Conservation (phyloP, 2,797 vertebrate species). For the Pelobates cultripes region DNA sequence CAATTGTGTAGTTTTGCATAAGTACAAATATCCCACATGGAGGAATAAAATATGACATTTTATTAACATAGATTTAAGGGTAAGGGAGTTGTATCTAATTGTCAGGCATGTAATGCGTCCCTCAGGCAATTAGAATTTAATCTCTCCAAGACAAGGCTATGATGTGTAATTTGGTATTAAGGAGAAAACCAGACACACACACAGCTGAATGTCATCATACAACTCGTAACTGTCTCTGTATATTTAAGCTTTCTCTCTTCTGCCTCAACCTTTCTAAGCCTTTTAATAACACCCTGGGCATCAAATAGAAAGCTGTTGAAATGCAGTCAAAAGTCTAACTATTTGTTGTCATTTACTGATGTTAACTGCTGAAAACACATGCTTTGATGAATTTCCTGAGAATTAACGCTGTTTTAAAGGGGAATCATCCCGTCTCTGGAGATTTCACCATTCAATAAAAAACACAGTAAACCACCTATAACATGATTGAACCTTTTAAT, state of each 20-base stretch:
- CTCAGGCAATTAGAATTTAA: constrained; percentile 14
- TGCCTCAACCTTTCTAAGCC: background rate
- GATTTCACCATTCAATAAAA: too few species aligned
- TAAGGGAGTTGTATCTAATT: constrained; percentile 2
- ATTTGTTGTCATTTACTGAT: background rate
- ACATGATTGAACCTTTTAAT: too few species aligned
- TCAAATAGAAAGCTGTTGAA: background rate
- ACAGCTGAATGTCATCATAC: constrained; percentile 3
- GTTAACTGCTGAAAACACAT: background rate
- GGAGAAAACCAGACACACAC: constrained; percentile 4
- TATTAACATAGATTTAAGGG: background rate
- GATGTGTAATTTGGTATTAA: constrained; percentile 10
- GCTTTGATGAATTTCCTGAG: too few species aligned
- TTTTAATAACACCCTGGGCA: background rate
- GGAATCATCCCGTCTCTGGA: too few species aligned
- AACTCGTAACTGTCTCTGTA: background rate
- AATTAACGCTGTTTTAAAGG: too few species aligned
- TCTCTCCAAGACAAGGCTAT: background rate
- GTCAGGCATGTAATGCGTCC: background rate
- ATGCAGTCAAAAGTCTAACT: background rate
- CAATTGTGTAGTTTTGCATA: constrained; percentile 3
- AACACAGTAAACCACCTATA: too few species aligned
- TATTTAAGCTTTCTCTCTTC: background rate
- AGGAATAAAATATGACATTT: constrained; percentile 3
- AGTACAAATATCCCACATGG: background rate